phyloP scores from a whole-genome alignment of 2,113 vertebrate species.

The Cheirogaleus medius region DNA sequence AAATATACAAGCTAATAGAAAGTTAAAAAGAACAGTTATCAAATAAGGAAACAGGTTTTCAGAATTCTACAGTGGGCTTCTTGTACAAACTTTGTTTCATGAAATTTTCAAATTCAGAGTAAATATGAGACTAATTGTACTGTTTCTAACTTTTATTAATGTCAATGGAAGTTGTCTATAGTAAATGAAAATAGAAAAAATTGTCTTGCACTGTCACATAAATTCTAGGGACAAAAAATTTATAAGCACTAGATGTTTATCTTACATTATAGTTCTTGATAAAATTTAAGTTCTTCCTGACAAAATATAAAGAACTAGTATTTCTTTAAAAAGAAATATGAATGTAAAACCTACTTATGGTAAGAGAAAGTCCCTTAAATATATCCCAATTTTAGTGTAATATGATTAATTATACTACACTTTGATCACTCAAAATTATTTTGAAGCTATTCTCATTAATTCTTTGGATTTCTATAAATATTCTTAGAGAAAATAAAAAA shows the following conservation, averaged over 20 bases:
- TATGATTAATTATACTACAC: constrained; percentile 28
- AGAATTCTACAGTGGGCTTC: constrained; percentile 46
- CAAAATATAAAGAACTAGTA: constrained; percentile 54
- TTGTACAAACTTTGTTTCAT: not conserved
- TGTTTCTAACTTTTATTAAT: constrained; percentile 42
- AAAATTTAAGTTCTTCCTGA: constrained; percentile 60
- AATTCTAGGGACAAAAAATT: constrained; percentile 63
- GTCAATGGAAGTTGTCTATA: constrained; percentile 8
- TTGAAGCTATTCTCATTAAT: constrained; percentile 54
- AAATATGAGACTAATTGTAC: constrained; percentile 30
- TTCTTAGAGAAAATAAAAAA: constrained; percentile 52
- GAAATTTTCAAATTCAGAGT: constrained; percentile 57
- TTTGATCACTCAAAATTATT: constrained; percentile 54
- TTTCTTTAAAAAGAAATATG: constrained; percentile 43
- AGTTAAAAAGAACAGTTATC: constrained; percentile 31
- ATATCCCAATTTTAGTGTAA: not conserved
- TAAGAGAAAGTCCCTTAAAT: constrained; percentile 33
- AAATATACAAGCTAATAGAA: constrained; percentile 16
- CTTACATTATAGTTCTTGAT: constrained; percentile 53
- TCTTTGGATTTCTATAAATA: constrained; percentile 70
- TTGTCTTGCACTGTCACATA: not conserved
- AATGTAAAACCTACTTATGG: constrained; percentile 44
- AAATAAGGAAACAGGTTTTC: constrained; percentile 36
- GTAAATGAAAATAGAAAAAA: constrained; percentile 42
- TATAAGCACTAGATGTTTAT: constrained; percentile 46